Evolutionary conservation across 2,888 invertebrate genomes (phyloP), one percentile per base, ranked within the genome.

Genomic region (Meloe dianella): DNA sequence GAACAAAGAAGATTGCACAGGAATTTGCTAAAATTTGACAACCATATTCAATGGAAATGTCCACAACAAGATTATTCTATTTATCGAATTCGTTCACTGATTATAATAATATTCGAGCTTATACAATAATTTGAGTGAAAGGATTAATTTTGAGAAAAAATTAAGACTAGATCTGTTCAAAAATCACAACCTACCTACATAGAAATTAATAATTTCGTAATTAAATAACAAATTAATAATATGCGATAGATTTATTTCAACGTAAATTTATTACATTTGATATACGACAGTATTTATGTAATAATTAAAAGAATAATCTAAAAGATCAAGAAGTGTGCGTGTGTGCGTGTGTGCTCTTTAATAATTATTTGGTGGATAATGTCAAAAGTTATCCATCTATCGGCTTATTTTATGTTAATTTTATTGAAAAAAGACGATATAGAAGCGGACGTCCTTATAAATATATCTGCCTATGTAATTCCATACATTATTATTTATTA

Each of bases 321-420:
- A 14, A 38, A 14, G 38, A 38, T 38, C 14, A 38, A 17, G 8
- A 41, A n/a, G n/a, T n/a, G n/a, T n/a, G n/a, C n/a, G n/a, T n/a
- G n/a, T n/a, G n/a, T n/a, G n/a, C n/a, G 38, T 41, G 38, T n/a
- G 38, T 6, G 5, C 4, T 41, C 38, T 41, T 41, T 41, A 41
- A 17, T 41, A n/a, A n/a, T n/a, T 41, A 7, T 41, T 17, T 41
- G n/a, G n/a, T 6, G n/a, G 38, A 41, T n/a, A 41, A 41, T 41
- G 38, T 41, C 38, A 41, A 41, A 41, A n/a, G 38, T 38, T 12
- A 14, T 38, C n/a, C n/a, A n/a, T n/a, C n/a, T n/a, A n/a, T n/a
- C n/a, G n/a, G n/a, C n/a, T n/a, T n/a, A 41, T 41, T 41, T 41
- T 41, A 41, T 41, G 41, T 6, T 41, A 41, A 41, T 41, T 41